These are phyloP conservation scores for Xenopus petersii DNA, from an alignment of 2,797 vertebrate species.

Conservation along the genomic window DNA sequence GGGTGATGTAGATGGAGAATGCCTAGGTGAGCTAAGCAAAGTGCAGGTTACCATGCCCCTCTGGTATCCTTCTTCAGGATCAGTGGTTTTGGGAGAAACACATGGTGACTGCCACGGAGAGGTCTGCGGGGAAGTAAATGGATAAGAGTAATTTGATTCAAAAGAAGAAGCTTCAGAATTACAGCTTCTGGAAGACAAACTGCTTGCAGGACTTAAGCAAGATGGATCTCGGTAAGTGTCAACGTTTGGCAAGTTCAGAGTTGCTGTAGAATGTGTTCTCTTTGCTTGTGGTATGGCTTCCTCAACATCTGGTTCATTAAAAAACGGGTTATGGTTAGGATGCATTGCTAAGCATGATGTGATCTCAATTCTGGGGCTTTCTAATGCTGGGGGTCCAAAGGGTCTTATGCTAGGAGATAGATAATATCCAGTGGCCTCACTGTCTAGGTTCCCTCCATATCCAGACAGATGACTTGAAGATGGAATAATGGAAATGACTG, in stretches of 20 bases:
- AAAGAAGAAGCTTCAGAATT: slow-evolving; percentile 94
- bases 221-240: slow-evolving; percentile 90
- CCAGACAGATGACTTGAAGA: slow-evolving; percentile 72
- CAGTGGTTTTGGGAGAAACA: slow-evolving; percentile 87
- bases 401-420: slow-evolving; percentile 72
- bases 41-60: slow-evolving; percentile 73
- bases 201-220: slow-evolving; percentile 94
- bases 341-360: slow-evolving; percentile 83
- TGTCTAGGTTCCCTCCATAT: slow-evolving; percentile 73
- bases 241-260: slow-evolving; percentile 81
- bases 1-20: slow-evolving; percentile 84
- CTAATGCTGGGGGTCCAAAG: slow-evolving; percentile 81
- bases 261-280: slow-evolving; percentile 81
- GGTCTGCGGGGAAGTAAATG: slow-evolving; percentile 89
- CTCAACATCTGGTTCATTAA: slow-evolving; percentile 78
- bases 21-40: slow-evolving; percentile 75
- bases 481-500: slow-evolving; percentile 71
- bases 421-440: slow-evolving; percentile 73
- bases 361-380: slow-evolving; percentile 96
- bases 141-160: slow-evolving; percentile 89
- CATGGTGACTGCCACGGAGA: slow-evolving; percentile 96
- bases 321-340: slow-evolving; percentile 73
- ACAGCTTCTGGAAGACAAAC: slow-evolving; percentile 91
- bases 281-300: slow-evolving; percentile 73
- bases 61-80: slow-evolving; percentile 71